These are phyloP conservation scores for Syngnathus rostellatus DNA, from an alignment of 2,797 vertebrate genomes.

Conservation along the genomic window DNA sequence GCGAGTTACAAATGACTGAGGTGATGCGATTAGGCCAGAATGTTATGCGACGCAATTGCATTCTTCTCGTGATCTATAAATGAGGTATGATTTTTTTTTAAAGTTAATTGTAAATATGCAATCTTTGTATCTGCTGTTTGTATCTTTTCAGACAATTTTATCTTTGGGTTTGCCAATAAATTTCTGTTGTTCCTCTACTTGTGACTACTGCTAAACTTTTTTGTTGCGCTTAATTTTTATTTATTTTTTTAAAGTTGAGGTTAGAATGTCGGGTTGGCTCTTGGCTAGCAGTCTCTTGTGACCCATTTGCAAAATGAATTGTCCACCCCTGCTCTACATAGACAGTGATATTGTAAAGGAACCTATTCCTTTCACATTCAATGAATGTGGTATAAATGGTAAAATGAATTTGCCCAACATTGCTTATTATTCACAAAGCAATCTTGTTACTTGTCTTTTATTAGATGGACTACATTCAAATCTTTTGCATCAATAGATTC, in stretches of 20 bases:
- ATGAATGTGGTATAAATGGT: too few species aligned
- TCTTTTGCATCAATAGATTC: slow-evolving; percentile 55
- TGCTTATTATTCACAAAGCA: too few species aligned
- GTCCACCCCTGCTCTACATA: too few species aligned
- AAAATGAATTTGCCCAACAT: too few species aligned
- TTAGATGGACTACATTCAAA: not conserved
- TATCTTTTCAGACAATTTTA: slow-evolving; percentile 60
- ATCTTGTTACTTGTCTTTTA: not conserved
- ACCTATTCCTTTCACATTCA: too few species aligned
- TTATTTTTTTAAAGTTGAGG: too few species aligned
- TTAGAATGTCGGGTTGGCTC: too few species aligned
- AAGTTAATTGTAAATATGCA: slow-evolving; percentile 64
- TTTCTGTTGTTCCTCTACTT: slow-evolving; percentile 45
- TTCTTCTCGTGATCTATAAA: slow-evolving; percentile 50
- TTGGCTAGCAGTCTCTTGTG: too few species aligned
- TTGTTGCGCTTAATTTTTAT: not conserved
- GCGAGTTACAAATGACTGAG: not conserved
- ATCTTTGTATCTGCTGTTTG: slow-evolving; percentile 65
- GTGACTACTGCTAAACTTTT: slow-evolving; percentile 11
- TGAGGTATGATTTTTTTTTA: slow-evolving; percentile 3
- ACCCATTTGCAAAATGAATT: too few species aligned
- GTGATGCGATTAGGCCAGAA: not conserved
- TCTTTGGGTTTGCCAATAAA: slow-evolving; percentile 69
- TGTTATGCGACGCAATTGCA: slow-evolving; percentile 25
- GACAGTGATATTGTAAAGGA: too few species aligned